Evolutionary conservation across 2,797 vertebrate genomes (phyloP), one percentile per base, ranked within the genome.

Genomic region (Acanthornis magna): DNA sequence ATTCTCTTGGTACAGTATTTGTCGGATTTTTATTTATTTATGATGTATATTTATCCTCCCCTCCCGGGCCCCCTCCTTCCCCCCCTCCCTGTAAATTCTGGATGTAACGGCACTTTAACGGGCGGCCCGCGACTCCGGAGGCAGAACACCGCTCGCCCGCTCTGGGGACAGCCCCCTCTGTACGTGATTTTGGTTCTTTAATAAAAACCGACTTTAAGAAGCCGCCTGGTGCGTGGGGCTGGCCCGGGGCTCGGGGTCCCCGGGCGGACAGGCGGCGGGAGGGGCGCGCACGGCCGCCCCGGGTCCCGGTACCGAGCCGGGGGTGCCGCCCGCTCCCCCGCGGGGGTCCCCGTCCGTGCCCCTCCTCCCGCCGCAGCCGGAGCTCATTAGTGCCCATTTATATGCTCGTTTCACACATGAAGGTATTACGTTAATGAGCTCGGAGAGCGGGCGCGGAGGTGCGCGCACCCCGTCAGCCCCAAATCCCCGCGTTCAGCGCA

Each of bases 31-130:
- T 86, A 96, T 98, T 97, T 97, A 96, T 97, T 97, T 97, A 96
- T 95, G 81, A 93, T 95, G 95, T 97, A 97, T 98, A 98, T 98
- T 98, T 98, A 97, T 97, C 97, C 60, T 25, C 32, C 30, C 38
- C 7, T 40, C 70, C 40, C 66, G 43, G 45, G 34, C 20, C 62
- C 48, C 30, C 5, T 18, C 50, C 19, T 13, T 42, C 16, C 54
- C 26, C 26, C 25, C 29, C 97, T 50, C 97, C 96, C 96, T 97
- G 97, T 98, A 97, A 97, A 97, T 98, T 88, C 97, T 98, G 96
- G 97, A 98, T 98, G 97, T 98, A 97, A 98, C 96, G 98, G 99
- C 99, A 99, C 99, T 99, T 99, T 99, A 99, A 98, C 98, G 94
- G 96, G 95, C 94, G 71, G 94, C 90, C 88, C 90, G 95, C 94